These are phyloP conservation scores for Arnoldichthys spilopterus DNA, from an alignment of 2,797 vertebrate species.

Conservation along the genomic window DNA sequence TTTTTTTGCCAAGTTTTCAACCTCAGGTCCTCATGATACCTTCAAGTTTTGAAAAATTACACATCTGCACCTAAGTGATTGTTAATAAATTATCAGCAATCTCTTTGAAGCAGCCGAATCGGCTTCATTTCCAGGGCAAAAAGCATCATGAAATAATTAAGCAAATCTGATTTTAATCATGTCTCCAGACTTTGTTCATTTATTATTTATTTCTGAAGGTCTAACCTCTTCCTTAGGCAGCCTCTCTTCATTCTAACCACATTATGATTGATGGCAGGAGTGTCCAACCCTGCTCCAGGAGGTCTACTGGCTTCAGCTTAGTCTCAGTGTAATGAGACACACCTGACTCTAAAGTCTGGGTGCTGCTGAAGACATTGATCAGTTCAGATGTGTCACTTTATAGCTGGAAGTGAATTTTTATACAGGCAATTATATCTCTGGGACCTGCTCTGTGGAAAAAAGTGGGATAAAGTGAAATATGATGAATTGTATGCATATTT, in stretches of 20 bases:
- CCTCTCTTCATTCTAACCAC: neutral
- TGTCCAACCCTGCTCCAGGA: neutral
- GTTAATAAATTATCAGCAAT: conserved; percentile 45
- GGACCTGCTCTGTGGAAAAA: conserved; percentile 3
- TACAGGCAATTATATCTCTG: neutral
- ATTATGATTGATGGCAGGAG: neutral
- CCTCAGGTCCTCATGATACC: neutral
- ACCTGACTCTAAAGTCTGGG: neutral
- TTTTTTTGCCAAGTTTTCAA: conserved; percentile 16
- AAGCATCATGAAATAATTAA: conserved; percentile 70
- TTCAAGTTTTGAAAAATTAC: conserved; percentile 13
- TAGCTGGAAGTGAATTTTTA: conserved; percentile 7
- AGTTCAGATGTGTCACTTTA: neutral
- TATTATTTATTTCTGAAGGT: conserved; percentile 69
- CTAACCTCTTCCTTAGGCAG: neutral
- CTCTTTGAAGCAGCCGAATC: conserved; percentile 52
- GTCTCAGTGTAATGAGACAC: neutral
- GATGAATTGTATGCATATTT: conserved; percentile 6
- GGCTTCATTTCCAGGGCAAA: conserved; percentile 58
- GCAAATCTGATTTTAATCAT: conserved; percentile 74
- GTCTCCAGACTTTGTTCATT: conserved; percentile 65
- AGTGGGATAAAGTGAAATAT: neutral
- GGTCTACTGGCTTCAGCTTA: neutral
- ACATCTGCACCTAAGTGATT: neutral
- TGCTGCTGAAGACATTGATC: neutral